A percentile compares a stretch with the other conserved stretches of the same genome.
Conservation (phyloP, 2,797 vertebrate genomes). For the Lates japonicus region DNA sequence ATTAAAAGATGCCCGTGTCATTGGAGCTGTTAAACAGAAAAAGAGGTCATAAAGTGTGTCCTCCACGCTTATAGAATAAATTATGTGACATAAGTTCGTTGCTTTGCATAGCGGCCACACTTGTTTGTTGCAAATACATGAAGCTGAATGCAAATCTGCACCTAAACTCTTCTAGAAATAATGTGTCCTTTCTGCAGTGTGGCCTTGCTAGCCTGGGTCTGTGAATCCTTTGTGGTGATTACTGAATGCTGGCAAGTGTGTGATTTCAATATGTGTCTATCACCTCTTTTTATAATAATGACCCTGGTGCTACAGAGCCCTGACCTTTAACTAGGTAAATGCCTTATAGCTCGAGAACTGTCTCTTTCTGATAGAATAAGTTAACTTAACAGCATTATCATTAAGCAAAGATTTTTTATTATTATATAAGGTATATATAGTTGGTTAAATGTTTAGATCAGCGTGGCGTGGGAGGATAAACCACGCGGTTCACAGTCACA, state of each 20-base stretch:
- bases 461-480: no score
- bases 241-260: constrained; percentile 1
- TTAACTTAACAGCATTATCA: not conserved
- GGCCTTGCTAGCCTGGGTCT: not conserved
- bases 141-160: constrained; percentile 33
- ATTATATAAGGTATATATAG: no score
- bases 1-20: constrained; percentile 96
- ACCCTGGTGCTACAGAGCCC: not conserved
- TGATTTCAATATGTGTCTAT: constrained; percentile 36
- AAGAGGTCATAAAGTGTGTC: constrained; percentile 64
- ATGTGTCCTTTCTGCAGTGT: constrained; percentile 13
- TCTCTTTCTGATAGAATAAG: not conserved
- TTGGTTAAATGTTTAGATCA: no score
- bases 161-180: not conserved
- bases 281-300: constrained; percentile 6
- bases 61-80: constrained; percentile 32
- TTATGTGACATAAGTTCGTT: constrained; percentile 35
- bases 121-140: constrained; percentile 45
- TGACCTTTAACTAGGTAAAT: constrained; percentile 16
- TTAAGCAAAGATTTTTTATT: not conserved
- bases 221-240: constrained; percentile 33
- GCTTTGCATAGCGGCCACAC: constrained; percentile 59
- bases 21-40: constrained; percentile 86
- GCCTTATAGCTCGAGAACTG: not conserved
- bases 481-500: no score